Conservation (phyloP, 2,888 invertebrate species). For the Psylliodes chrysocephalus region DNA sequence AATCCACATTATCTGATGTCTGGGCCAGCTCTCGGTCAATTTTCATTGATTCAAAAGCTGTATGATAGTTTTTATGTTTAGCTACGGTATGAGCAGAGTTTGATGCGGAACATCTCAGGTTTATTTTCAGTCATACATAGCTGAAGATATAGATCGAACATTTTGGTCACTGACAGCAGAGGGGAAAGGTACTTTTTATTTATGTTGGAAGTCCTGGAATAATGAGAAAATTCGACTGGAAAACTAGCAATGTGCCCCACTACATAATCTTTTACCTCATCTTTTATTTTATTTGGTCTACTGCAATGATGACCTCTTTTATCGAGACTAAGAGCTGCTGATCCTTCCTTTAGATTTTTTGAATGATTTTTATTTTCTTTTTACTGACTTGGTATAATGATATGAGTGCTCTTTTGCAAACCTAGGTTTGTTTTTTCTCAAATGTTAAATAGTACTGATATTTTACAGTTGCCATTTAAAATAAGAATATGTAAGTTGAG, state of each 20-base stretch:
- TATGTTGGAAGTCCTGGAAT: background rate
- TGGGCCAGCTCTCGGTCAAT: background rate
- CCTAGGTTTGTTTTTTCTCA: background rate
- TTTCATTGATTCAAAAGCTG: too few relatives aligned
- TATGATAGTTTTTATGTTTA: too few relatives aligned
- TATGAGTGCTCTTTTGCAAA: constrained; percentile 7
- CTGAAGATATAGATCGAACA: too few relatives aligned
- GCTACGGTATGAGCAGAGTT: too few relatives aligned
- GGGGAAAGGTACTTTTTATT: background rate
- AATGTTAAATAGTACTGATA: constrained; percentile 7
- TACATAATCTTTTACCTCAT: too few relatives aligned
- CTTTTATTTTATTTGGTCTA: constrained; percentile 3
- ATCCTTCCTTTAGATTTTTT: background rate
- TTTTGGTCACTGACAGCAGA: background rate
- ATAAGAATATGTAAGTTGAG: too few relatives aligned
- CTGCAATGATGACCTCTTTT: background rate
- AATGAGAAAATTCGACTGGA: background rate
- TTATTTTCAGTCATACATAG: too few relatives aligned
- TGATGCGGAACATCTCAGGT: too few relatives aligned
- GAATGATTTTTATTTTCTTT: background rate
- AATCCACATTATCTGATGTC: background rate
- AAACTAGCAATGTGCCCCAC: background rate
- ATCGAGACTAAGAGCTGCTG: background rate
- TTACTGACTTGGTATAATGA: background rate
- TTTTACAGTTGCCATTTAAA: background rate